phyloP scores from a whole-genome alignment of 2,888 invertebrate species.

The Xylota sylvarum region DNA sequence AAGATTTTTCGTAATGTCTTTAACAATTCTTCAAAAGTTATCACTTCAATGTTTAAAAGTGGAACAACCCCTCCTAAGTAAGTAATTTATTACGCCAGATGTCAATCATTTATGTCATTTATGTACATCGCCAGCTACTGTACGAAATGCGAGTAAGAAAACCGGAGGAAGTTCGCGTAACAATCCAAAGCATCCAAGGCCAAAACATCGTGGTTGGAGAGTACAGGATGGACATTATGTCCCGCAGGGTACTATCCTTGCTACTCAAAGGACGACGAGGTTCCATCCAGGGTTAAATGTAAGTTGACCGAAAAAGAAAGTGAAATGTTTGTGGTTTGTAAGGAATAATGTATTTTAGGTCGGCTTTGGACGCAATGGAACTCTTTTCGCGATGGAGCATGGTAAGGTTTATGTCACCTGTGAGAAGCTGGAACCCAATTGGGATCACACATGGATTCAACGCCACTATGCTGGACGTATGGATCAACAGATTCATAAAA shows the following conservation, averaged over 20 bases:
- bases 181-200: conserved; percentile 88
- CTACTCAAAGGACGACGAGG: conserved; percentile 88
- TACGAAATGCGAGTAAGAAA: conserved; percentile 90
- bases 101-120: not conserved
- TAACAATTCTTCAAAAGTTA: conserved; percentile 82
- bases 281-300: conserved; percentile 94
- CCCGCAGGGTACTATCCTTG: conserved; percentile 89
- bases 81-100: conserved; percentile 33
- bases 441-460: conserved; percentile 91
- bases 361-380: conserved; percentile 91
- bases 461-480: conserved; percentile 88
- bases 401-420: conserved; percentile 93
- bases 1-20: conserved; percentile 79
- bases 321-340: not conserved
- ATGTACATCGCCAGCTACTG: conserved; percentile 77
- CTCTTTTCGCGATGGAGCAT: conserved; percentile 91
- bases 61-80: conserved; percentile 82
- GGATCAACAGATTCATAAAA: conserved; percentile 90
- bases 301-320: conserved; percentile 79
- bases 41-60: conserved; percentile 81
- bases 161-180: conserved; percentile 90
- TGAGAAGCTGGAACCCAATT: conserved; percentile 92
- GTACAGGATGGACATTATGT: conserved; percentile 90
- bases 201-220: conserved; percentile 92
- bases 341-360: conserved; percentile 86